Conservation (phyloP, 53 echinoderm and acorn worm genomes). For the Paelopatides confundens region DNA sequence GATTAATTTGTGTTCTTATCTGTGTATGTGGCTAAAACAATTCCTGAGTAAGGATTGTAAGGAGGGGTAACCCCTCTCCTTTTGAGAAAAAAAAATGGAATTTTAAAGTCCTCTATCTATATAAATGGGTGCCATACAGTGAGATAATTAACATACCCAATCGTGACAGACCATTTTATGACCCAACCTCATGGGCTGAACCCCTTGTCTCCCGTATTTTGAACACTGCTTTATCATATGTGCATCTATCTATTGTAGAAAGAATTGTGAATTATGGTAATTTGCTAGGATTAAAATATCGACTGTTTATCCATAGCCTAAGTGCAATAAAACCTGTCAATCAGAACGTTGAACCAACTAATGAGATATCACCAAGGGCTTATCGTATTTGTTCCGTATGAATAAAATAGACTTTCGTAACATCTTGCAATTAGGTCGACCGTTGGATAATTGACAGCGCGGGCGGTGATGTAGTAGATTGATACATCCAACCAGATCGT, state of each 20-base stretch:
- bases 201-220: too few species aligned
- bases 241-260: too few species aligned
- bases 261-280: neutral
- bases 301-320: neutral
- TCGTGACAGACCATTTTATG: too few species aligned
- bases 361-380: neutral
- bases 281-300: neutral
- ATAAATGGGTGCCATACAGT: too few species aligned
- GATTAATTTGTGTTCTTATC: neutral
- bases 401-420: neutral
- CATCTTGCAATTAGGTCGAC: conserved; percentile 26
- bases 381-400: conserved; percentile 1
- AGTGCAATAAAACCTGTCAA: neutral
- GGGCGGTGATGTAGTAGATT: neutral
- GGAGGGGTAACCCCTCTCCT: too few species aligned
- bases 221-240: too few species aligned
- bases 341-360: neutral
- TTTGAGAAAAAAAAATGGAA: too few species aligned
- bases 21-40: too few species aligned
- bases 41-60: too few species aligned
- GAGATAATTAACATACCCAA: too few species aligned
- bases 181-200: too few species aligned
- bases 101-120: too few species aligned
- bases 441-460: conserved; percentile 34
- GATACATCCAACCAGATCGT: neutral